Evolutionary conservation across 2,113 vertebrate species (phyloP).

Genomic region (Hirundichthys speculiger): DNA sequence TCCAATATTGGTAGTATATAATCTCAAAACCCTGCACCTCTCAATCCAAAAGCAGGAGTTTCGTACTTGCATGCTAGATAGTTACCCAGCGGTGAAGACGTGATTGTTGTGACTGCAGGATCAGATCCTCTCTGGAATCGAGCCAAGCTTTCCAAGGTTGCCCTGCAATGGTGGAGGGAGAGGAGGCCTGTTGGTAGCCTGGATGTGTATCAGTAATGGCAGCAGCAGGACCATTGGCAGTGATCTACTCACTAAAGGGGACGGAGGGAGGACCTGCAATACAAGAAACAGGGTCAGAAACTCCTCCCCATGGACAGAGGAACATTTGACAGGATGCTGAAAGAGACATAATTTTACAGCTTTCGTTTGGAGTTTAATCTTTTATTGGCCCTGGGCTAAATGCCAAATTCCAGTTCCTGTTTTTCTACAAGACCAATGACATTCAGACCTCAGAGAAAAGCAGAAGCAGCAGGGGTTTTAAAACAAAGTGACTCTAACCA

Average conservation of each 20-base stretch:
- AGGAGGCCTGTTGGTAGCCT: slow-evolving; percentile 6
- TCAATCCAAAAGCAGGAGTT: slow-evolving; percentile 23
- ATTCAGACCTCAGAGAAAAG: slow-evolving; percentile 46
- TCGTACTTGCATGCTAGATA: slow-evolving; percentile 27
- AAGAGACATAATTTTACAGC: slow-evolving; percentile 61
- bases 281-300: slow-evolving; percentile 61
- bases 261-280: slow-evolving; percentile 51
- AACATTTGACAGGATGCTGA: slow-evolving; percentile 57
- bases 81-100: slow-evolving; percentile 83
- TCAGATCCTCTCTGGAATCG: slow-evolving; percentile 67
- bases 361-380: slow-evolving; percentile 58
- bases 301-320: slow-evolving; percentile 36
- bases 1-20: slow-evolving; percentile 23
- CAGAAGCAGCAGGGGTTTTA: slow-evolving; percentile 39
- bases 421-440: slow-evolving; percentile 24
- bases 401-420: slow-evolving; percentile 33
- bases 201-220: slow-evolving; percentile 35
- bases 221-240: neutral
- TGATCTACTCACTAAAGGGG: slow-evolving; percentile 38
- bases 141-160: slow-evolving; percentile 60
- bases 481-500: slow-evolving; percentile 40
- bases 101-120: slow-evolving; percentile 80
- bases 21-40: slow-evolving; percentile 32
- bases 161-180: slow-evolving; percentile 32
- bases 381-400: slow-evolving; percentile 47